Evolutionary conservation across 2,113 vertebrate species (phyloP).

Genomic region (Baryphthengus martii): DNA sequence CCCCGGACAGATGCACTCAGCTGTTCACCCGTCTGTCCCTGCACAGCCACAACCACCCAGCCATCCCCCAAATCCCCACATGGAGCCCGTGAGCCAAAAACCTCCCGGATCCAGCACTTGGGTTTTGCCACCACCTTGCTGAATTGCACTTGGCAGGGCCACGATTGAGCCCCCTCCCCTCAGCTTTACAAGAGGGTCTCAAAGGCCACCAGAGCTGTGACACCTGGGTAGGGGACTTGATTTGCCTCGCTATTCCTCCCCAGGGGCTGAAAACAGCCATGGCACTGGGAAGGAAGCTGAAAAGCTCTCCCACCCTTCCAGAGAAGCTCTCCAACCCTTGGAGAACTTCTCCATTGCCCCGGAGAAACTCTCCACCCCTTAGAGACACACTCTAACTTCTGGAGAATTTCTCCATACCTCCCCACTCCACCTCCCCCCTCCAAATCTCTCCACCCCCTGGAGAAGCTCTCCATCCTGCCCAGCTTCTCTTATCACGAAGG

Average conservation of each 20-base stretch:
- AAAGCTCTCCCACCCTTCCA: background rate
- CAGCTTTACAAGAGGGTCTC: background rate
- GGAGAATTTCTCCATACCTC: background rate
- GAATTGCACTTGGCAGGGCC: too few species aligned
- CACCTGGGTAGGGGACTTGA: background rate
- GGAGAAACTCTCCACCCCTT: background rate
- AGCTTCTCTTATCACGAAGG: background rate
- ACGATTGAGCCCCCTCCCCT: background rate
- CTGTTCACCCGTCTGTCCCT: background rate
- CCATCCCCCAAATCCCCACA: background rate
- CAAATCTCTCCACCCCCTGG: background rate
- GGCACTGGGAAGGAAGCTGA: background rate
- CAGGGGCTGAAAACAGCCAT: background rate
- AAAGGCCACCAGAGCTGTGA: background rate
- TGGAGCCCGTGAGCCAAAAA: background rate
- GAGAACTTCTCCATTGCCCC: background rate
- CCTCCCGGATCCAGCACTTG: background rate
- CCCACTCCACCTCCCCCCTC: too few species aligned
- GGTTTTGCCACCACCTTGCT: background rate
- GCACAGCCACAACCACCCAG: background rate
- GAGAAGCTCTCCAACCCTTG: background rate
- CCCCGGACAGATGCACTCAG: background rate
- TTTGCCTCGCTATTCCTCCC: background rate
- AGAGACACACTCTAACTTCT: too few species aligned
- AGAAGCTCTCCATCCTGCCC: too few species aligned